A percentile compares a stretch with the other conserved stretches of the same genome.
Evolutionary conservation across 2,797 vertebrate species (phyloP).

Genomic region (Acrossocheilus fasciatus): DNA sequence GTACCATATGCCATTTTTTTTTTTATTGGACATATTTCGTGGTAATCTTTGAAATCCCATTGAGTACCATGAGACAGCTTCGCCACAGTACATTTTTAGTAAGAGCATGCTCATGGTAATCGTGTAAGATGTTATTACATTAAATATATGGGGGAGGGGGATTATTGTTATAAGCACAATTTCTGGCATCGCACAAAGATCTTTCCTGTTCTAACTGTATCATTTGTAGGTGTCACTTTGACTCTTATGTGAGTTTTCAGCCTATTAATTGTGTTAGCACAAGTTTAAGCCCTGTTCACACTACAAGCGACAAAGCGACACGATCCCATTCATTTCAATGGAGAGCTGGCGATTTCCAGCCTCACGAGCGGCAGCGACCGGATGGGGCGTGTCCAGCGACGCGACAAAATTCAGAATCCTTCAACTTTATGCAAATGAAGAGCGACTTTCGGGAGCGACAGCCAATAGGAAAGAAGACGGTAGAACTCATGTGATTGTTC

Average conservation of each 20-base stretch:
- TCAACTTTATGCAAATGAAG: no score
- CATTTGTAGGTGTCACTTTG: conserved; percentile 63
- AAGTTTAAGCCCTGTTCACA: conserved; percentile 43
- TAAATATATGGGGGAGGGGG: background rate
- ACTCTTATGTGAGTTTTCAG: conserved; percentile 61
- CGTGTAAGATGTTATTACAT: background rate
- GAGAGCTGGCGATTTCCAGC: no score
- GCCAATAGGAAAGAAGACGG: no score
- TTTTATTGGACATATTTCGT: background rate
- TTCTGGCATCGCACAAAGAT: background rate
- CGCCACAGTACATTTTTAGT: background rate
- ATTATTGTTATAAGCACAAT: background rate
- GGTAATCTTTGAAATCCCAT: background rate
- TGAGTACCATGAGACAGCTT: background rate
- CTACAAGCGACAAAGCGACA: conserved; percentile 40
- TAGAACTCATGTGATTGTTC: no score
- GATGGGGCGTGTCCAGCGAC: no score
- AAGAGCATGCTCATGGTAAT: background rate
- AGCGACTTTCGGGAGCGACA: no score
- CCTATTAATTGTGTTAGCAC: conserved; percentile 70
- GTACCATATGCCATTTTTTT: background rate
- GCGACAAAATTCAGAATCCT: no score
- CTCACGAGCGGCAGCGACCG: no score
- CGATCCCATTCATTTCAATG: no score
- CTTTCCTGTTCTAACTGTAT: conserved; percentile 48